These are phyloP conservation scores for Amphimallon solstitiale DNA, from an alignment of 2,888 invertebrate genomes.

Conservation along the genomic window DNA sequence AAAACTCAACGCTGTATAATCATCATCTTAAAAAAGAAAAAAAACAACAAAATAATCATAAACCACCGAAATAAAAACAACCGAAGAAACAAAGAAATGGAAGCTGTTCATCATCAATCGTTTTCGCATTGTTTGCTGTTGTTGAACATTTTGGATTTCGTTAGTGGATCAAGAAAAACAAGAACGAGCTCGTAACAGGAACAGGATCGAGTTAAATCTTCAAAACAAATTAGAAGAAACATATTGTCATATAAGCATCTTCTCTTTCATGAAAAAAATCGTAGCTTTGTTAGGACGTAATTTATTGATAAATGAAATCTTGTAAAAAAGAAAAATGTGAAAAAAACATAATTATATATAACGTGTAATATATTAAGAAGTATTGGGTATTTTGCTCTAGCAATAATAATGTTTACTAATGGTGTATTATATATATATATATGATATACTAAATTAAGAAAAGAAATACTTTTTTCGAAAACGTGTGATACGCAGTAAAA, in stretches of 20 bases:
- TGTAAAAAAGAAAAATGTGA: conserved; percentile 8
- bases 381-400: conserved; percentile 61
- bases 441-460: conserved; percentile 22
- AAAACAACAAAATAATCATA: conserved; percentile 24
- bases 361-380: conserved; percentile 37
- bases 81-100: conserved; percentile 17
- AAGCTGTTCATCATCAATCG: conserved; percentile 38
- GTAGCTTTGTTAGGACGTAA: conserved; percentile 38
- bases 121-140: conserved; percentile 43
- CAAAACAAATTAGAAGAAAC: conserved; percentile 13
- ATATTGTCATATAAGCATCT: conserved; percentile 28
- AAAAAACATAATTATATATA: conserved; percentile 26
- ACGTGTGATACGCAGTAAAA: conserved; percentile 53
- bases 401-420: conserved; percentile 62
- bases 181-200: background rate
- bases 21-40: conserved; percentile 11
- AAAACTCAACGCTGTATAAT: conserved; percentile 11
- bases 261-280: conserved; percentile 28
- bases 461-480: conserved; percentile 45
- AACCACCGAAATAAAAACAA: conserved; percentile 5
- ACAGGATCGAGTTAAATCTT: conserved; percentile 3
- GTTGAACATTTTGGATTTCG: conserved; percentile 46
- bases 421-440: conserved; percentile 18
- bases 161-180: conserved; percentile 22
- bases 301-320: conserved; percentile 33